Base-by-base conservation (phyloP, 2,113 vertebrate genomes). In the Todiramphus chloris region DNA sequence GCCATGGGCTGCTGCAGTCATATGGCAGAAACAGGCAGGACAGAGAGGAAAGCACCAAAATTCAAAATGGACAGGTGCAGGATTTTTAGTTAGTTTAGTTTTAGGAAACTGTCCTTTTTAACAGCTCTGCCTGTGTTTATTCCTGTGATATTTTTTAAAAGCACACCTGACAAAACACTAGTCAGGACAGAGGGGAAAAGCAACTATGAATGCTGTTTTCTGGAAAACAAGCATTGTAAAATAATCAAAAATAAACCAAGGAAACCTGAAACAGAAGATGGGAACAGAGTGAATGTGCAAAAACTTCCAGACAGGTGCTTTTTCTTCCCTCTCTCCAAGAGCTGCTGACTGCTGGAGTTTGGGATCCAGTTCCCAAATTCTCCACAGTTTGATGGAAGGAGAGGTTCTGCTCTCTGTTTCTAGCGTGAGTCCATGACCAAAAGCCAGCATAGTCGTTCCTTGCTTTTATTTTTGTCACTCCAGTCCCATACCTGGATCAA, bases 371-470 rank as follows among this genome's bases (percentile, higher is more conserved):
- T 82, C 48, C 19, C 21, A 76, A 12, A 75, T 79, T 66, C 48
- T 82, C 19, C 0, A 0, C 56, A 28, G 37, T 59, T 63, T 63
- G 35, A 10, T 2, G 3, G 43, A 44, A 43, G 16, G 21, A 11
- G 30, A 78, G 27, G 39, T 64, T 69, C 51, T 91, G 9, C 41
- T 92, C 55, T 0, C 0, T 30, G 31, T 66, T 80, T 85, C 79
- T 50, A 73, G 41, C 5, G 1, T 0, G 0, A 15, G 10, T 48
- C 69, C 23, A 9, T 1, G 5, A 50, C 31, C 55, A 80, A 64
- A 85, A 80, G 14, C 59, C 55, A 39, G 12, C 84, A 39, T 1
- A 31, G 43, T 41, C 58, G 15, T 68, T 46, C 13, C 73, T 59
- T 28, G 74, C 31, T 78, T 94, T 89, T 76, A 31, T 64, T 91